Conservation (phyloP, 2,888 invertebrate species). For the Coecobrya sp. region DNA sequence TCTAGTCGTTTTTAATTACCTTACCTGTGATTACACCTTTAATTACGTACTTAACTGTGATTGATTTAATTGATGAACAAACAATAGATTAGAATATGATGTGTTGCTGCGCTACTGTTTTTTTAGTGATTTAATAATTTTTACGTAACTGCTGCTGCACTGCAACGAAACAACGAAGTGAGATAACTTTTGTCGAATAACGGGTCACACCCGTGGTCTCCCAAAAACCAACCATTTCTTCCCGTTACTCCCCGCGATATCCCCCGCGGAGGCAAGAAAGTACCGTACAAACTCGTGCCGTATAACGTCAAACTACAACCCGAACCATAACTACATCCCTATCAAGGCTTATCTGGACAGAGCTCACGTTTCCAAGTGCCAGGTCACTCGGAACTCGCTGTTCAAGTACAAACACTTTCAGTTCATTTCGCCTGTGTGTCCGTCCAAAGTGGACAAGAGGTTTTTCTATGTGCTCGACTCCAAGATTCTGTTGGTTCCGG, state of each 20-base stretch:
- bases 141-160: no score
- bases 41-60: no score
- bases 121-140: no score
- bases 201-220: conserved; percentile 93
- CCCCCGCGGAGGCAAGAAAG: conserved; percentile 94
- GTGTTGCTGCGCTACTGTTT: no score
- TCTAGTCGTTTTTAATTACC: background rate
- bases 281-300: conserved; percentile 87
- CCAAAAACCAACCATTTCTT: conserved; percentile 94
- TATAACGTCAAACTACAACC: conserved; percentile 81
- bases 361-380: conserved; percentile 69
- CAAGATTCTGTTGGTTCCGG: conserved; percentile 60
- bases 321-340: conserved; percentile 74
- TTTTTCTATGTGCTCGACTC: conserved; percentile 64
- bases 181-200: conserved; percentile 93
- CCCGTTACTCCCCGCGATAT: conserved; percentile 93
- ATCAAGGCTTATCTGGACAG: conserved; percentile 68
- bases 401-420: conserved; percentile 78
- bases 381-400: conserved; percentile 68
- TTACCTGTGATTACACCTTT: background rate
- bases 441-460: conserved; percentile 4
- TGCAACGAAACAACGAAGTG: no score
- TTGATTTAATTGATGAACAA: no score
- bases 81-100: no score
- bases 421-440: conserved; percentile 47